Percentiles rank a stretch among this genome's conserved stretches.
These are phyloP conservation scores for pig (Sus scrofa) DNA, from an alignment of 2,113 vertebrate species.

Conservation along the genomic window DNA sequence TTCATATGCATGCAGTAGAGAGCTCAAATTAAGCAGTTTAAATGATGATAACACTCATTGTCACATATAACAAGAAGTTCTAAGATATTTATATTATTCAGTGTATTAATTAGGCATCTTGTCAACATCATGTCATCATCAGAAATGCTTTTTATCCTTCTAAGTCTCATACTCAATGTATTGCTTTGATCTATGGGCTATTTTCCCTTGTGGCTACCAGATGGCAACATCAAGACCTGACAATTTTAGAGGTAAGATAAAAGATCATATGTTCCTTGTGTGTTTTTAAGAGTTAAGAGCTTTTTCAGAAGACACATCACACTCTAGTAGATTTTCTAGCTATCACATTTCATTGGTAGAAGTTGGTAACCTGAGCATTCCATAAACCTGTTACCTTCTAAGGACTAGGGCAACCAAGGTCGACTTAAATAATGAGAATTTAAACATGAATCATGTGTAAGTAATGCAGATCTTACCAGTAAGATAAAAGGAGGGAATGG, in stretches of 20 bases:
- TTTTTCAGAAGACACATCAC: not conserved
- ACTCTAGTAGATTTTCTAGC: not conserved
- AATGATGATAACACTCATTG: not conserved
- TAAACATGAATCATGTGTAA: not conserved
- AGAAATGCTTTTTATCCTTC: not conserved
- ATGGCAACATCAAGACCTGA: not conserved
- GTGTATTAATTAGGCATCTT: not conserved
- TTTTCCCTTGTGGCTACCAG: not conserved
- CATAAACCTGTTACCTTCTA: not conserved
- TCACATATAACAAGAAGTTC: not conserved
- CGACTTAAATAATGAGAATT: not conserved
- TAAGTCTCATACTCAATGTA: not conserved
- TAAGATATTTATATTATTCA: not conserved
- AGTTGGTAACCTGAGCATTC: not conserved
- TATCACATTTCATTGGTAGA: not conserved
- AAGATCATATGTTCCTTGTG: accelerated
- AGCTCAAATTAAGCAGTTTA: not conserved
- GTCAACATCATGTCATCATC: not conserved
- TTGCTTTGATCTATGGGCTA: not conserved
- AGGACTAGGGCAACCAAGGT: not conserved
- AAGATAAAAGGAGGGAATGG: not conserved
- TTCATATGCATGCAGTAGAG: not conserved
- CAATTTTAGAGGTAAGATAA: not conserved
- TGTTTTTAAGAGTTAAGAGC: not conserved
- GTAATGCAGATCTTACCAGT: not conserved